Percentiles rank a stretch among this genome's conserved stretches.
These are phyloP conservation scores for Ctenicera cuprea DNA, from an alignment of 2,888 invertebrate species.

Conservation along the genomic window DNA sequence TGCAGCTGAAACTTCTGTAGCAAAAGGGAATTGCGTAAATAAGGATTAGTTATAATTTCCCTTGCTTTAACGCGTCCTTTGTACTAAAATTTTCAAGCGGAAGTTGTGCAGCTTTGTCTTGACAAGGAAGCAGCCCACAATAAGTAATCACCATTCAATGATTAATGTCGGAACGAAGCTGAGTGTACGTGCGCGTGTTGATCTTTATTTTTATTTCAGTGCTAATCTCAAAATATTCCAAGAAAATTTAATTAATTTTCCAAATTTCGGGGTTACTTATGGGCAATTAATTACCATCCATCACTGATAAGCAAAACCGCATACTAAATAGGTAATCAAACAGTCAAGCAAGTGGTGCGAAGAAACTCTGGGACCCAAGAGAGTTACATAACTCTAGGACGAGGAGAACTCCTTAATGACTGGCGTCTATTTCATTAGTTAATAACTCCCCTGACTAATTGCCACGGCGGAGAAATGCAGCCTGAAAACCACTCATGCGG, in stretches of 20 bases:
- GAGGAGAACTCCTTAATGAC: slow-evolving; percentile 32
- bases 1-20: background rate
- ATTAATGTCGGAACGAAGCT: slow-evolving; percentile 5
- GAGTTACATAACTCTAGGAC: slow-evolving; percentile 14
- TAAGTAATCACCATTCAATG: slow-evolving; percentile 15
- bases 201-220: background rate
- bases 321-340: slow-evolving; percentile 29
- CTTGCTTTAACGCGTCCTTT: slow-evolving; percentile 13
- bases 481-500: slow-evolving; percentile 41
- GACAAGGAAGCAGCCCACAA: background rate
- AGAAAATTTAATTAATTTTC: background rate
- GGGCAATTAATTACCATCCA: slow-evolving; percentile 31
- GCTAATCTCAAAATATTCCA: background rate
- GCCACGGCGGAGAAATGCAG: slow-evolving; percentile 30
- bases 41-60: slow-evolving; percentile 15
- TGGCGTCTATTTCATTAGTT: slow-evolving; percentile 39
- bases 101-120: slow-evolving; percentile 9
- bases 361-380: slow-evolving; percentile 14
- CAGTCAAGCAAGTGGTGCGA: slow-evolving; percentile 11
- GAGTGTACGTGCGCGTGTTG: background rate
- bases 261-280: background rate
- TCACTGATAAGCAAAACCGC: slow-evolving; percentile 27
- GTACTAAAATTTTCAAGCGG: background rate
- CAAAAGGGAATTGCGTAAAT: slow-evolving; percentile 3
- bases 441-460: slow-evolving; percentile 43